A percentile compares a stretch with the other conserved stretches of the same genome.
Evolutionary conservation across 64 coral and sea anemone species (phyloP).

Genomic region (Pachyseris speciosa): DNA sequence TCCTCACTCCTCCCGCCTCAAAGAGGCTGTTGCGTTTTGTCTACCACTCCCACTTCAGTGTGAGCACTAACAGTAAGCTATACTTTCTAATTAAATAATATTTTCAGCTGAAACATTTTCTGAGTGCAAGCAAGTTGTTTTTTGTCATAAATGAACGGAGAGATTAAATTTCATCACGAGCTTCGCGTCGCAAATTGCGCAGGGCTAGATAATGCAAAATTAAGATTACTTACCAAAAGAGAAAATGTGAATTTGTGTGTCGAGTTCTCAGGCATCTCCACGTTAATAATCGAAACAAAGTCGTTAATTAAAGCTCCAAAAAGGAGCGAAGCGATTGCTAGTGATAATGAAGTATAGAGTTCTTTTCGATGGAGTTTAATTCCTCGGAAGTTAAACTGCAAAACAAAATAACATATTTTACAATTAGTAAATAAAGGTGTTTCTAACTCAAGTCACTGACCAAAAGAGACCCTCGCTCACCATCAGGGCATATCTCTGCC

Average conservation of each 20-base stretch:
- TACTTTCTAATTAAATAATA: no score
- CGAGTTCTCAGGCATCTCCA: slow-evolving; percentile 89
- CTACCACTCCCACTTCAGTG: no score
- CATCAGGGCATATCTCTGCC: slow-evolving; percentile 4
- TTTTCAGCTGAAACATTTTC: no score
- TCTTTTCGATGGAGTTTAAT: slow-evolving; percentile 88
- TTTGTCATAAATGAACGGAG: no score
- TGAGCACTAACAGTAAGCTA: no score
- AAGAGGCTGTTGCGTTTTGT: no score
- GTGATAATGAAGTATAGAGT: slow-evolving; percentile 71
- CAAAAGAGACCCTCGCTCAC: not conserved
- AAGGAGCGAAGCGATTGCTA: slow-evolving; percentile 67
- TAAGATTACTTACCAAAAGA: slow-evolving; percentile 76
- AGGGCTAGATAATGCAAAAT: not conserved
- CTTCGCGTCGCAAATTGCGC: no score
- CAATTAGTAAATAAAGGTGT: not conserved
- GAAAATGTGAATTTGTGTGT: slow-evolving; percentile 86
- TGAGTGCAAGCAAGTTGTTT: no score
- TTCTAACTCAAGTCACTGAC: not conserved
- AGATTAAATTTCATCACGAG: no score
- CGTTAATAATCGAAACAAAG: slow-evolving; percentile 72
- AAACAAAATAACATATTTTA: not conserved
- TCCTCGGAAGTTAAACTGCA: slow-evolving; percentile 94
- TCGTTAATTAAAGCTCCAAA: slow-evolving; percentile 88
- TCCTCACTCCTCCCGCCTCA: no score